Percentiles rank a stretch among this genome's conserved stretches.
These are phyloP conservation scores for Gymnobelideus leadbeateri DNA, from an alignment of 2,113 vertebrate genomes.

Conservation along the genomic window DNA sequence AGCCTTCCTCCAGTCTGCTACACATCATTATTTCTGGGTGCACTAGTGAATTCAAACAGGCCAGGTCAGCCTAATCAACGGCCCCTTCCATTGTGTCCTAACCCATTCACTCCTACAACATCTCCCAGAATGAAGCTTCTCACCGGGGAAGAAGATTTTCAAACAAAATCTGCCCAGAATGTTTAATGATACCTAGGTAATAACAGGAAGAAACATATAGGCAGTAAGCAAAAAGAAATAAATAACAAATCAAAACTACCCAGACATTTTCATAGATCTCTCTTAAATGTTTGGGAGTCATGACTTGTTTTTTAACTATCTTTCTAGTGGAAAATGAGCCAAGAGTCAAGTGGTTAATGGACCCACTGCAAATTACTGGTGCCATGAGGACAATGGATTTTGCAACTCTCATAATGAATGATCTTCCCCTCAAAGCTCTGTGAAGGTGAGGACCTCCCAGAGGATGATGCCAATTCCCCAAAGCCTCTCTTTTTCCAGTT, in stretches of 20 bases:
- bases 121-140: constrained; percentile 1
- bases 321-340: background rate
- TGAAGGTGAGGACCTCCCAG: background rate
- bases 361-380: background rate
- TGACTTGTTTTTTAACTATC: background rate
- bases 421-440: background rate
- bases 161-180: background rate
- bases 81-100: constrained; percentile 29
- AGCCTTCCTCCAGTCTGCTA: constrained; percentile 32
- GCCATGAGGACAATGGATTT: background rate
- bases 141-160: background rate
- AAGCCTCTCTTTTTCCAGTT: background rate
- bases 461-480: background rate
- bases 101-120: background rate
- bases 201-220: background rate
- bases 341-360: background rate
- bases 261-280: background rate
- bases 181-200: background rate
- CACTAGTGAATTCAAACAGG: constrained; percentile 55
- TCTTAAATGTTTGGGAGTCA: background rate
- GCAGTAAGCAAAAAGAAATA: background rate
- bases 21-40: constrained; percentile 27
- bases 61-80: constrained; percentile 41
- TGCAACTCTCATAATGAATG: background rate
- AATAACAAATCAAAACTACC: background rate